Conservation (phyloP, 2,797 vertebrate genomes). For the Helarctos malayanus region DNA sequence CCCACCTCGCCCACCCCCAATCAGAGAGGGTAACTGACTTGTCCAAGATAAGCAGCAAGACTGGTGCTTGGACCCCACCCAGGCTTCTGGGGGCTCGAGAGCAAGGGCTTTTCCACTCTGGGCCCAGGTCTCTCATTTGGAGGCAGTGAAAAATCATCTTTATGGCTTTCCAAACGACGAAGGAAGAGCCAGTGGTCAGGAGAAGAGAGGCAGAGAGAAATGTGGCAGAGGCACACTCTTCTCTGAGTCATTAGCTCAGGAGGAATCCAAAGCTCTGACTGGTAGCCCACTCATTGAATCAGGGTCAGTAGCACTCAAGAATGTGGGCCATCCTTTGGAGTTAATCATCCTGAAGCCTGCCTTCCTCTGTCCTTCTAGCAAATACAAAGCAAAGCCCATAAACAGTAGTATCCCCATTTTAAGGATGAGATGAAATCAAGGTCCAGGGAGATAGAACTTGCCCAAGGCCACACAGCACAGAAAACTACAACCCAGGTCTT, state of each 20-base stretch:
- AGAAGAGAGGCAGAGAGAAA: not conserved
- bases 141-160: not conserved
- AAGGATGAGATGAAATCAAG: not conserved
- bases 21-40: fast-evolving
- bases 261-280: not conserved
- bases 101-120: not conserved
- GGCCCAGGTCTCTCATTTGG: not conserved
- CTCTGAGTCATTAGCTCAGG: fast-evolving
- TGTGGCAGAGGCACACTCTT: not conserved
- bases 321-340: not conserved
- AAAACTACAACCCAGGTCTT: not conserved
- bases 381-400: not conserved
- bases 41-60: not conserved
- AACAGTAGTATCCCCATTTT: not conserved
- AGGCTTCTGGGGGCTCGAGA: not conserved
- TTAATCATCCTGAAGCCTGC: not conserved
- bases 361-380: not conserved
- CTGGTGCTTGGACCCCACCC: too few relatives aligned
- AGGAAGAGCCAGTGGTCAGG: not conserved
- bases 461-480: not conserved
- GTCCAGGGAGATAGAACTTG: not conserved
- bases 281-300: fast-evolving
- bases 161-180: not conserved
- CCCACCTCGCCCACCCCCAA: not conserved
- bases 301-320: not conserved